These are phyloP conservation scores for Iphiclides podalirius DNA, from an alignment of 2,888 invertebrate species.

Conservation along the genomic window DNA sequence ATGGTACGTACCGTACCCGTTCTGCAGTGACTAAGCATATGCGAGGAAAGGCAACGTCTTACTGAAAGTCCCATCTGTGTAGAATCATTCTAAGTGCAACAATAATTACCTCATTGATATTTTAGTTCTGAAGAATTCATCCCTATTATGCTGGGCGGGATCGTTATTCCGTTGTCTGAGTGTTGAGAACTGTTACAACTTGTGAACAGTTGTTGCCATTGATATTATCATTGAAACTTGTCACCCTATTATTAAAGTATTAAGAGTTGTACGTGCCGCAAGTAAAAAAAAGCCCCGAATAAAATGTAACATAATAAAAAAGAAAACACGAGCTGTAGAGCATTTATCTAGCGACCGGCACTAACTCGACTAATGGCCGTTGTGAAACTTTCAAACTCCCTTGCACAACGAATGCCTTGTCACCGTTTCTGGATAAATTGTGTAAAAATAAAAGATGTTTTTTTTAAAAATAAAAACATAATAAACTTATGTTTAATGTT, in stretches of 20 bases:
- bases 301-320: slow-evolving; percentile 50
- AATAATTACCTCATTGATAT: no score
- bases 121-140: no score
- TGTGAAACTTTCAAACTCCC: slow-evolving; percentile 27
- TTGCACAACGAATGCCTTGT: slow-evolving; percentile 7
- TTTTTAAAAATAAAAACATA: background rate
- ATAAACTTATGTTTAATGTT: background rate
- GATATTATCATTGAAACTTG: no score
- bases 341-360: slow-evolving; percentile 66
- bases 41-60: no score
- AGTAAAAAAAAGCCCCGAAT: slow-evolving; percentile 59
- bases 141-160: no score
- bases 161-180: no score
- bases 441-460: background rate
- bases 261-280: slow-evolving; percentile 27
- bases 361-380: slow-evolving; percentile 65
- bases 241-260: slow-evolving; percentile 6
- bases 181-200: no score
- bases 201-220: no score
- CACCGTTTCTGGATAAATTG: slow-evolving; percentile 3
- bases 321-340: slow-evolving; percentile 60
- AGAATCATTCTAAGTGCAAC: no score
- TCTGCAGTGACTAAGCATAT: no score
- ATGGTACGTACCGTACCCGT: no score
- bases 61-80: no score